These are phyloP conservation scores for Microtus oregoni DNA, from an alignment of 2,113 vertebrate genomes.

Conservation along the genomic window DNA sequence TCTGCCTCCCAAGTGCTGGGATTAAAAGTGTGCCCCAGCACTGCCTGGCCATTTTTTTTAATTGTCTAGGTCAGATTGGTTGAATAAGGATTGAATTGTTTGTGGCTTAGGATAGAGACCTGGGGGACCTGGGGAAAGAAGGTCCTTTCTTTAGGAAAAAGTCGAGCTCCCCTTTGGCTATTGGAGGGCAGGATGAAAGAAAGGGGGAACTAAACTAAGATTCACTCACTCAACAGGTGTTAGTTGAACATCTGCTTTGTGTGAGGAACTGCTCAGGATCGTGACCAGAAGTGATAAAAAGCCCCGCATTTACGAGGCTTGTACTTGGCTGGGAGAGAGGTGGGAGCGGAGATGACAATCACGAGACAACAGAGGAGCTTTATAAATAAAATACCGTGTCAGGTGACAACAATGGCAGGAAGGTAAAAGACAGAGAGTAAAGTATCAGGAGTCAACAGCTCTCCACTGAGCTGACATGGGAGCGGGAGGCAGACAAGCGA, in stretches of 20 bases:
- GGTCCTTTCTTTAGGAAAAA: conserved; percentile 32
- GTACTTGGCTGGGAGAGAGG: not conserved
- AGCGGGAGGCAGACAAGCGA: not conserved
- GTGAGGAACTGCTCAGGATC: not conserved
- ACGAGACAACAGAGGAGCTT: not conserved
- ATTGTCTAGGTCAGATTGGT: not conserved
- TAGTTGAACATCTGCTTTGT: not conserved
- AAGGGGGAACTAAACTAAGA: not conserved
- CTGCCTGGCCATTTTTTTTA: not conserved
- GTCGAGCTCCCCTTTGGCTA: not conserved
- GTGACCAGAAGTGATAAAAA: not conserved
- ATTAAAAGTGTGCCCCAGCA: not conserved
- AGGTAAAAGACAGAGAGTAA: not conserved
- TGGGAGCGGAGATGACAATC: not conserved
- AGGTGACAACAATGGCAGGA: not conserved
- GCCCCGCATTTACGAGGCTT: not conserved
- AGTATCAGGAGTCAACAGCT: not conserved
- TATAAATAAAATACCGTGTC: not conserved
- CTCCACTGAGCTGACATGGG: not conserved
- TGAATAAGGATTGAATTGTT: not conserved
- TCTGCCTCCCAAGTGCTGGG: not conserved
- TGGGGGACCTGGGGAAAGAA: not conserved
- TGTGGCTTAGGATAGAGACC: not conserved
- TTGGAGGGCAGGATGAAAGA: conserved; percentile 31
- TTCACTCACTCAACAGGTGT: not conserved